phyloP scores from a whole-genome alignment of 2,113 vertebrate genomes.

The Sporophila hypoxantha region DNA sequence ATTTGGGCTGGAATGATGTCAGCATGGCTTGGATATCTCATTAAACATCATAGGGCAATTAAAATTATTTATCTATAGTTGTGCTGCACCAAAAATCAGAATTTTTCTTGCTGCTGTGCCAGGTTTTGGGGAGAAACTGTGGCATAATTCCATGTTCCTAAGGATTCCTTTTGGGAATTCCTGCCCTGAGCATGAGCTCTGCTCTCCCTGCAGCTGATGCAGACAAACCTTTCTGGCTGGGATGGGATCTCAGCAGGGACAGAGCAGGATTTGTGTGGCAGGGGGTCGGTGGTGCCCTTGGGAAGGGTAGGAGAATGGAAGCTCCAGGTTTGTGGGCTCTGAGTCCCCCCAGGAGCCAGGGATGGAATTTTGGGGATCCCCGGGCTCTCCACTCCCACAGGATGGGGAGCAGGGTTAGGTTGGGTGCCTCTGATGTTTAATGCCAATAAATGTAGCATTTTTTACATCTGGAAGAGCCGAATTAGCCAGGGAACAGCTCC shows the following conservation, averaged over 20 bases:
- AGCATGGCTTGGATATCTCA: background rate
- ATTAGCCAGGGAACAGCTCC: background rate
- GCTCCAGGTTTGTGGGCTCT: background rate
- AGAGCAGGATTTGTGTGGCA: background rate
- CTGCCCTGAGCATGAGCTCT: background rate
- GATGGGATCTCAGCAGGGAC: background rate
- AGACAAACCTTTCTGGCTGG: accelerated
- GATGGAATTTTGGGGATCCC: background rate
- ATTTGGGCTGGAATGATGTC: background rate
- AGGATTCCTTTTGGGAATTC: background rate
- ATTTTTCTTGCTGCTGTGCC: background rate
- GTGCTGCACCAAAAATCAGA: background rate
- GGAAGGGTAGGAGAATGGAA: background rate
- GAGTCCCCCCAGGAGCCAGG: background rate
- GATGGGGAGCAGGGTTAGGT: background rate
- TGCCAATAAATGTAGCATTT: background rate
- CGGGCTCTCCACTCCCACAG: background rate
- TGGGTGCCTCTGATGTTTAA: accelerated
- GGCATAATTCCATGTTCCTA: background rate
- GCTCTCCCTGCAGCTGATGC: background rate
- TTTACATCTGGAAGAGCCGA: background rate
- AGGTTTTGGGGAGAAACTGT: accelerated
- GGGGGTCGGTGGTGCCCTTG: accelerated
- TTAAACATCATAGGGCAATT: background rate
- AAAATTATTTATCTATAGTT: background rate